Percentiles rank a stretch among this genome's conserved stretches.
Evolutionary conservation across 2,113 vertebrate genomes (phyloP).

Genomic region (Xerus inauris): DNA sequence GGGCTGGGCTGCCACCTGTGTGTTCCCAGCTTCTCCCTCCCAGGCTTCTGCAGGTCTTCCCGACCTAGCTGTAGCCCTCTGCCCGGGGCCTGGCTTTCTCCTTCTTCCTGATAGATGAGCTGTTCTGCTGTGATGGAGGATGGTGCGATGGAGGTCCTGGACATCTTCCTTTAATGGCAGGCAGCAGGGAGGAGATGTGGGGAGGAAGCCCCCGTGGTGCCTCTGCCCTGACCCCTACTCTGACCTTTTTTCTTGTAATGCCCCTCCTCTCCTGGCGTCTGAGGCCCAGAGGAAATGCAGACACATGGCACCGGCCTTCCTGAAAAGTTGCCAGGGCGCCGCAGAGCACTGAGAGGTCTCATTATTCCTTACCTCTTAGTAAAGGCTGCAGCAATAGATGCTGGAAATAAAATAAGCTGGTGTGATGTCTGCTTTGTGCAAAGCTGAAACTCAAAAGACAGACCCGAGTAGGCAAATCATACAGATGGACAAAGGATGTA

Average conservation of each 20-base stretch:
- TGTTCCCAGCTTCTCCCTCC: not conserved
- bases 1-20: too few relatives aligned
- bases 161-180: not conserved
- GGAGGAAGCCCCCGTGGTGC: not conserved
- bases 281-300: not conserved
- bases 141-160: too few relatives aligned
- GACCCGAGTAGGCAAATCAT: not conserved
- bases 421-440: not conserved
- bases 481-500: not conserved
- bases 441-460: slow-evolving; percentile 23
- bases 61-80: rapidly evolving
- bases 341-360: not conserved
- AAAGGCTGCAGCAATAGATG: not conserved
- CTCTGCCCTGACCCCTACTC: not conserved
- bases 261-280: not conserved
- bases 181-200: not conserved
- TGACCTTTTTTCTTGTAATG: not conserved
- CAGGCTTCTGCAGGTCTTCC: not conserved
- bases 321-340: not conserved
- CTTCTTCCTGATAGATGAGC: not conserved
- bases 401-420: not conserved
- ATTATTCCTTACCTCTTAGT: not conserved
- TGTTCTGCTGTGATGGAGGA: not conserved
- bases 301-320: not conserved
- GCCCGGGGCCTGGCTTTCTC: not conserved